Percentiles rank a stretch among this genome's conserved stretches.
These are phyloP conservation scores for Dromococcyx pavoninus DNA, from an alignment of 2,797 vertebrate species.

Conservation along the genomic window DNA sequence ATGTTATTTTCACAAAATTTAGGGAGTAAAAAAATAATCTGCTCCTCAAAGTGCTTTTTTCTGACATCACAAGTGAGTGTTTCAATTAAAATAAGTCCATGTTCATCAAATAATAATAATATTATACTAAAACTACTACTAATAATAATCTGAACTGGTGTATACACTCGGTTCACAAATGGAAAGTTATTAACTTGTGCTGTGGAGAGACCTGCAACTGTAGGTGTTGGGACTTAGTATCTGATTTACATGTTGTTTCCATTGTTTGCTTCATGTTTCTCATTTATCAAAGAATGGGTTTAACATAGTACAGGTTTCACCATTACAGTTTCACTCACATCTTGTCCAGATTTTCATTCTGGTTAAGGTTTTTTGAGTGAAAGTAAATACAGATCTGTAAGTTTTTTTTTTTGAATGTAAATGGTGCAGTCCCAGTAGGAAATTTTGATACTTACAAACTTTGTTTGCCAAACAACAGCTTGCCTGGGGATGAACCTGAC, in stretches of 20 bases:
- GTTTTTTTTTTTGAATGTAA: not conserved
- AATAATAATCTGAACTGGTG: not conserved
- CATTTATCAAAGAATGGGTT: not conserved
- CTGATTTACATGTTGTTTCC: not conserved
- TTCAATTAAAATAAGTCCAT: not conserved
- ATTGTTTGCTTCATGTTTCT: not conserved
- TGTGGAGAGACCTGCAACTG: not conserved
- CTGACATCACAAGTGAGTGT: not conserved
- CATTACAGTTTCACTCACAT: not conserved
- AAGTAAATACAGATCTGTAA: not conserved
- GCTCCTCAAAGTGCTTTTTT: not conserved
- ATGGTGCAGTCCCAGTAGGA: constrained; percentile 27
- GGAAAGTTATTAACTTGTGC: not conserved
- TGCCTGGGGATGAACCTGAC: constrained; percentile 30
- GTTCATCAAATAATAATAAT: not conserved
- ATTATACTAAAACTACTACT: no score
- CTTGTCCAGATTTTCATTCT: constrained; percentile 5
- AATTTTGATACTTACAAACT: constrained; percentile 42
- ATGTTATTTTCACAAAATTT: not conserved
- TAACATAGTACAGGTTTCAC: not conserved
- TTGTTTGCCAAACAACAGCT: constrained; percentile 46
- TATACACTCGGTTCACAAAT: not conserved
- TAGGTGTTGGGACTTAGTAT: not conserved
- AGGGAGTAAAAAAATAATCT: not conserved
- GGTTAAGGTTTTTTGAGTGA: not conserved